Evolutionary conservation across 2,797 vertebrate genomes (phyloP).

Genomic region (Danio choprae): DNA sequence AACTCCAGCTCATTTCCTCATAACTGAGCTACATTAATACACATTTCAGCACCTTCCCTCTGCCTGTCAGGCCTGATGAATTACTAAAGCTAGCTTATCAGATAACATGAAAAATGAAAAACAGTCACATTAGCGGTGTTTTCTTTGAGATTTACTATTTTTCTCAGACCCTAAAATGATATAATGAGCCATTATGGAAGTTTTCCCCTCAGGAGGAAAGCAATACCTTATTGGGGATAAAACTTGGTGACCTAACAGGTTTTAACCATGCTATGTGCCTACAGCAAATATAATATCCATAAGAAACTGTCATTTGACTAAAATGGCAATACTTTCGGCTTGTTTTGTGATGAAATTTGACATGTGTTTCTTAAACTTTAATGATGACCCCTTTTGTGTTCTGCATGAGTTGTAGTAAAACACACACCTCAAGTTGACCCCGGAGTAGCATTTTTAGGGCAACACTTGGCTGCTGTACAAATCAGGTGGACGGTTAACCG

Average conservation of each 20-base stretch:
- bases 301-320: neutral
- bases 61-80: conserved; percentile 53
- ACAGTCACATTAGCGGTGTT: conserved; percentile 42
- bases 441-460: conserved; percentile 54
- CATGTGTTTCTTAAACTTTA: conserved; percentile 14
- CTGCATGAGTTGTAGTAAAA: conserved; percentile 31
- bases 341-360: conserved; percentile 36
- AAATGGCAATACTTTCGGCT: neutral
- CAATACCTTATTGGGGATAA: conserved; percentile 39
- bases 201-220: conserved; percentile 45
- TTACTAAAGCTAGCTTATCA: conserved; percentile 57
- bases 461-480: conserved; percentile 55
- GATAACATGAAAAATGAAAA: conserved; percentile 59
- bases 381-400: conserved; percentile 39
- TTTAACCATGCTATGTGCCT: neutral
- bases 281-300: conserved; percentile 5
- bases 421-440: conserved; percentile 33
- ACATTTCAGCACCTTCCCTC: conserved; percentile 57
- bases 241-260: conserved; percentile 30
- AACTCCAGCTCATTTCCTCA: conserved; percentile 54
- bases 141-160: conserved; percentile 47
- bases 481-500: conserved; percentile 52
- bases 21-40: conserved; percentile 53
- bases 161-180: conserved; percentile 45
- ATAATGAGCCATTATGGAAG: conserved; percentile 37